A percentile compares a stretch with the other conserved stretches of the same genome.
phyloP scores from a whole-genome alignment of 2,888 invertebrate genomes.

The Metellina segmentata region DNA sequence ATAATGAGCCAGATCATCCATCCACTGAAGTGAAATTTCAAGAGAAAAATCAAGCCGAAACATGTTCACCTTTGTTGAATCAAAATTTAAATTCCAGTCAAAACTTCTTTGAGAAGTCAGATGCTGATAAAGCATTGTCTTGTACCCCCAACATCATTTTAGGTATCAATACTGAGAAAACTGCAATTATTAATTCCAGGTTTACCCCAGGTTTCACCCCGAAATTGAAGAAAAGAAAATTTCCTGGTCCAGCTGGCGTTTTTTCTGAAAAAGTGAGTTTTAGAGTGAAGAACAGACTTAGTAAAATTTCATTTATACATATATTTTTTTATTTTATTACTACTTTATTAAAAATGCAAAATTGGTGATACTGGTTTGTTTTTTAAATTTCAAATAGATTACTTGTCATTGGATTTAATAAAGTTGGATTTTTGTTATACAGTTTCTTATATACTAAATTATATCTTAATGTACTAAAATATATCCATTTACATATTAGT shows the following conservation, averaged over 20 bases:
- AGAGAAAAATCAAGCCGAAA: background rate
- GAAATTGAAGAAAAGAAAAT: constrained; percentile 58
- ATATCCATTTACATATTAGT: too few species aligned
- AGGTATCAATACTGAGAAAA: background rate
- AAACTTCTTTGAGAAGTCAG: background rate
- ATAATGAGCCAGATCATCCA: background rate
- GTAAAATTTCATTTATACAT: background rate
- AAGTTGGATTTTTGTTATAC: too few species aligned
- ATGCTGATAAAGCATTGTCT: too few species aligned
- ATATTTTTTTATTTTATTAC: background rate
- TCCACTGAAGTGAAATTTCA: background rate
- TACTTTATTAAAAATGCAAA: background rate
- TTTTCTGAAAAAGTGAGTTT: constrained; percentile 22
- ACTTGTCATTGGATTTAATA: too few species aligned
- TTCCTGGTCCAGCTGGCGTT: constrained; percentile 64
- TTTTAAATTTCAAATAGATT: too few species aligned
- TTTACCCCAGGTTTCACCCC: constrained; percentile 58
- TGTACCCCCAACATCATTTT: background rate
- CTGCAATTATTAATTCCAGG: constrained; percentile 14
- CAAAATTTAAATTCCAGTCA: background rate
- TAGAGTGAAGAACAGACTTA: background rate
- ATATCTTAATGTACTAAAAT: too few species aligned
- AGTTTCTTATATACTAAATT: too few species aligned
- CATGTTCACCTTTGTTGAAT: background rate
- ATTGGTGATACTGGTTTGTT: too few species aligned